phyloP scores from a whole-genome alignment of 1,140 invertebrate species.

The Drosophila micromelanica region DNA sequence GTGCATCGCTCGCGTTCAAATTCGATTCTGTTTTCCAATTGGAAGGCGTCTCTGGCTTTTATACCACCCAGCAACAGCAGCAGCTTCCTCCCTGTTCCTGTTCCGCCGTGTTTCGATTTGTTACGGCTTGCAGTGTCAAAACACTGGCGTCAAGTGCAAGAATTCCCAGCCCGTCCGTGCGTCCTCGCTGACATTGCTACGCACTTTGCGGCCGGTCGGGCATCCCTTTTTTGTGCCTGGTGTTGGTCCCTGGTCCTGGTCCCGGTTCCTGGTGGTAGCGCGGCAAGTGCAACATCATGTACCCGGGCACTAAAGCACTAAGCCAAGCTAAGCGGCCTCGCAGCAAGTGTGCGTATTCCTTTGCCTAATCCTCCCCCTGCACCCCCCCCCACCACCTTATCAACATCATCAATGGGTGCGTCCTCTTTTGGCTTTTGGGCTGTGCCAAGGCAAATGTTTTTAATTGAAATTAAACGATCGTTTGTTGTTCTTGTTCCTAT shows the following conservation, averaged over 20 bases:
- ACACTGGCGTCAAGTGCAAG: slow-evolving; percentile 81
- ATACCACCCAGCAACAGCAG: slow-evolving; percentile 48
- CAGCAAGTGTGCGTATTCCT: slow-evolving; percentile 83
- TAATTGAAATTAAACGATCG: slow-evolving; percentile 85
- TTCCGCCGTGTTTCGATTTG: slow-evolving; percentile 65
- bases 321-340: slow-evolving; percentile 72
- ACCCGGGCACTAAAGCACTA: slow-evolving; percentile 73
- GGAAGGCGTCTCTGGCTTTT: slow-evolving; percentile 67
- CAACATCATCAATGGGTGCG: slow-evolving; percentile 9
- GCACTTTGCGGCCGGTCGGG: slow-evolving; percentile 62
- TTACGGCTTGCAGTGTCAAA: slow-evolving; percentile 80
- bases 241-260: slow-evolving; percentile 56
- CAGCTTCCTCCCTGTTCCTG: slow-evolving; percentile 41
- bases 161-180: slow-evolving; percentile 70
- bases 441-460: slow-evolving; percentile 70
- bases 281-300: slow-evolving; percentile 84
- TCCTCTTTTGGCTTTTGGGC: slow-evolving; percentile 72
- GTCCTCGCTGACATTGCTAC: slow-evolving; percentile 67
- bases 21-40: slow-evolving; percentile 81
- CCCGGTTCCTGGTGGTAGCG: slow-evolving; percentile 58
- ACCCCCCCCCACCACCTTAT: background rate
- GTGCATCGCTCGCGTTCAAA: slow-evolving; percentile 69
- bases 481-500: slow-evolving; percentile 60
- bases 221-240: slow-evolving; percentile 61
- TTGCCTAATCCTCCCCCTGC: slow-evolving; percentile 40